Evolutionary conservation across 1,140 invertebrate genomes (phyloP).

Genomic region (Cataglyphis hispanica): DNA sequence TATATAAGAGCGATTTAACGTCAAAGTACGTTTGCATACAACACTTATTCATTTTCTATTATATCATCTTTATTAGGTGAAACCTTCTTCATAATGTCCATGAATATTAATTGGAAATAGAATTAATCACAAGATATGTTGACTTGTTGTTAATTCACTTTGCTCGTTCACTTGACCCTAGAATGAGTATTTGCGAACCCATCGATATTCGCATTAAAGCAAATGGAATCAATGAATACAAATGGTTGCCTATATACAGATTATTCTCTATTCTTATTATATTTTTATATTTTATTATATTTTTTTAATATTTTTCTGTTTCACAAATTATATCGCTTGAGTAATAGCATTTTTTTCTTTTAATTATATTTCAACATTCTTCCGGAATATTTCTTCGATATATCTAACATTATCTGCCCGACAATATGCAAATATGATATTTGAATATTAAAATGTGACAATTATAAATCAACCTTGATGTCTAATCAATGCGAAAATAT

Average conservation of each 20-base stretch:
- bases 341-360: background rate
- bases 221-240: slow-evolving; percentile 34
- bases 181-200: slow-evolving; percentile 20
- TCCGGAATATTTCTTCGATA: background rate
- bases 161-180: background rate
- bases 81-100: background rate
- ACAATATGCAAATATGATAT: background rate
- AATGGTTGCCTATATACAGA: background rate
- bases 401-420: background rate
- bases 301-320: background rate
- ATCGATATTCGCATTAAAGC: slow-evolving; percentile 21
- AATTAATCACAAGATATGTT: slow-evolving; percentile 11
- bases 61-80: background rate
- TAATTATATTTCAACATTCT: background rate
- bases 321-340: background rate
- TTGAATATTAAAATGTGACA: slow-evolving; percentile 44
- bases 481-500: slow-evolving; percentile 12
- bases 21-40: background rate
- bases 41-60: slow-evolving; percentile 7
- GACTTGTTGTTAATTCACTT: slow-evolving; percentile 20
- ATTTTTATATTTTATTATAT: background rate
- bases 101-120: slow-evolving; percentile 14
- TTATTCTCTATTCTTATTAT: background rate
- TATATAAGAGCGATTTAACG: background rate
- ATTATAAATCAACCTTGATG: slow-evolving; percentile 10